phyloP scores from a whole-genome alignment of 2,113 vertebrate genomes.

The Callorhinus ursinus region DNA sequence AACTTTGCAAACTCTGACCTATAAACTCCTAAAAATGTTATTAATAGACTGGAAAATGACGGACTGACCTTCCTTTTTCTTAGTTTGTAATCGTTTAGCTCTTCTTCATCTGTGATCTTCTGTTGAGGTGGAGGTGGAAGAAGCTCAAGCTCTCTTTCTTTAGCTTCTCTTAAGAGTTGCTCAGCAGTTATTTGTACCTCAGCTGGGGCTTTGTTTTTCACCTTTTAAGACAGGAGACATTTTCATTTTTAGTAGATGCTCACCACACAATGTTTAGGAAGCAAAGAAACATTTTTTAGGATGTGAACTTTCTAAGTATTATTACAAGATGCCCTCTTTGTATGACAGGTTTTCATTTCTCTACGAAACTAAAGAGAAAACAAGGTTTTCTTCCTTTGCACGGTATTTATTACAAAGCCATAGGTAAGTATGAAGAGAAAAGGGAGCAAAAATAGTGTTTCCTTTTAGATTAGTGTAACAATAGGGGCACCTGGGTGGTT shows the following conservation, averaged over 20 bases:
- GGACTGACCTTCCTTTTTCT: constrained; percentile 94
- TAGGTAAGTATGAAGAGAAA: background rate
- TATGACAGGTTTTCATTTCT: background rate
- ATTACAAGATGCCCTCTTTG: background rate
- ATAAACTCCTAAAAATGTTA: background rate
- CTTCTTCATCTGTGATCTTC: constrained; percentile 99
- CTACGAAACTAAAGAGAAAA: background rate
- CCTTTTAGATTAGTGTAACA: background rate
- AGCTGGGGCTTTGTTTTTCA: constrained; percentile 98
- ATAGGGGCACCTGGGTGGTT: no score
- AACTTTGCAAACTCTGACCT: background rate
- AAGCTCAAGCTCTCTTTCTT: constrained; percentile 97
- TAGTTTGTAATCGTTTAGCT: constrained; percentile 97
- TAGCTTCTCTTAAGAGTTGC: constrained; percentile 96
- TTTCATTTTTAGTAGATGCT: constrained; percentile 8
- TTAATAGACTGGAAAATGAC: background rate
- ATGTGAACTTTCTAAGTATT: background rate
- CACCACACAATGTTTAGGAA: background rate
- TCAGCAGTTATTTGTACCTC: constrained; percentile 99
- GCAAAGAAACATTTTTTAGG: background rate
- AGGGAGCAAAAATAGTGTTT: background rate
- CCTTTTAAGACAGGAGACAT: constrained; percentile 82
- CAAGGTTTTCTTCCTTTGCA: background rate
- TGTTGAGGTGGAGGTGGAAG: constrained; percentile 97
- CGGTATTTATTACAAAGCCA: background rate